Evolutionary conservation across 2,113 vertebrate genomes (phyloP), one percentile per base, ranked within the genome.

Genomic region (Prolemur simus): DNA sequence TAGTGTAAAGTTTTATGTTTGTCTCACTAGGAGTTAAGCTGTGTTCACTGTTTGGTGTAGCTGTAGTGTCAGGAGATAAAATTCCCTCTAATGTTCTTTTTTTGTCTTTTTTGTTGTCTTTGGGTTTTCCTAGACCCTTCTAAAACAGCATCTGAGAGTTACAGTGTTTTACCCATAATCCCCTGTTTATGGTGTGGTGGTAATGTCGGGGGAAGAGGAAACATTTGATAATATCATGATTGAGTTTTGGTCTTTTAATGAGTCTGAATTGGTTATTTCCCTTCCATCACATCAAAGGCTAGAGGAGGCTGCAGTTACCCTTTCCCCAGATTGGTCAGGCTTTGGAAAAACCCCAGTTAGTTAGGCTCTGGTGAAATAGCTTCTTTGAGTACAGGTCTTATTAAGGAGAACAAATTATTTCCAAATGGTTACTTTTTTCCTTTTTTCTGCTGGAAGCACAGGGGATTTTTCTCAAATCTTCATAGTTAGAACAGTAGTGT

Each of bases 111-210:
- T 37, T 17, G 0, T 45, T 69, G 15, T 9, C 37, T 49, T 58
- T 96, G 29, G 3, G 2, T 34, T 82, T 39, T 58, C 37, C 14
- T 47, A 34, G 12, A 74, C 37, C 29, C 58, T 68, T 1, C 9
- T n/a, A 34, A 27, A 54, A 47, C 10, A 14, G 64, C 9, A 18
- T 15, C n/a, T 89, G 32, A 96, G 13, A 20, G 1, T 39, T 27
- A n/a, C 2, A 12, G 17, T 1, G 42, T 9, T n/a, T n/a, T 42
- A 18, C 5, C 21, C 90, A 3, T 25, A 45, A 64, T 39, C 1
- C 29, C n/a, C 0, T 0, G 0, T 47, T 56, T 82, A 27, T 0
- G 21, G 77, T 6, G 18, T 20, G 27, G 9, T 9, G 11, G 7
- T 3, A 27, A 45, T 68, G 29, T 37, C 2, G 1, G 52, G 58